Base-by-base conservation (phyloP, 2,797 vertebrate species). In the Microhierax caerulescens region DNA sequence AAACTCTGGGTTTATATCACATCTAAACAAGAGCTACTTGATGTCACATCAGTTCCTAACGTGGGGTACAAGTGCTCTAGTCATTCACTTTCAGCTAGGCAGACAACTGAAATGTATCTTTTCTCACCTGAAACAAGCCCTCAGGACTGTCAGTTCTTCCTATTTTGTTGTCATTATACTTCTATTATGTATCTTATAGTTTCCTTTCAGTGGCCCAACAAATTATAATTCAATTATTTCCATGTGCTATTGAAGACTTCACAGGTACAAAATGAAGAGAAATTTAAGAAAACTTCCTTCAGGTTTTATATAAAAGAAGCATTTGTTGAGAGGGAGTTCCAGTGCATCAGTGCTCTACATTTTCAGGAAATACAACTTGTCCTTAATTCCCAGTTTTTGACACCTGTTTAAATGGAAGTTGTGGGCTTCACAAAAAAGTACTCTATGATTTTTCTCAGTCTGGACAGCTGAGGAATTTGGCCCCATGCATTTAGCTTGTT, bases 1-100 rank as follows among this genome's bases (percentile, higher is more conserved):
- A 79, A 89, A 2, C 2, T 36, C 22, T 70, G 23, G 16, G 85
- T 22, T 67, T 67, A 69, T 28, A 20, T 22, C 54, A 56, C 5
- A 0, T 45, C 21, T 74, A 64, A 90, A 68, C 0, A 0, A 83
- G 39, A 74, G 3, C 39, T 75, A 12, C 56, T 88, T 74, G 28
- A 48, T 37, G 15, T 45, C 75, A 68, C 3, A 3, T 45, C 48
- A n/a, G 10, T 80, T 77, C 70, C 61, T 57, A 93, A 74, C 21
- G 53, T 10, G 14, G 25, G 70, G 11, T 18, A 53, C 27, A 85
- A 88, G 56, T 60, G 28, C 30, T 75, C 30, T 11, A 13, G 25
- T 75, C 45, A 77, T 48, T 68, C 32, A 24, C 27, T 92, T 65
- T 22, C 51, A 63, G 18, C 4, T 48, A 63, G 39, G 25, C 30